Evolutionary conservation across 2,888 invertebrate genomes (phyloP), one percentile per base, ranked within the genome.

Genomic region (Pristionchus exspectatus): DNA sequence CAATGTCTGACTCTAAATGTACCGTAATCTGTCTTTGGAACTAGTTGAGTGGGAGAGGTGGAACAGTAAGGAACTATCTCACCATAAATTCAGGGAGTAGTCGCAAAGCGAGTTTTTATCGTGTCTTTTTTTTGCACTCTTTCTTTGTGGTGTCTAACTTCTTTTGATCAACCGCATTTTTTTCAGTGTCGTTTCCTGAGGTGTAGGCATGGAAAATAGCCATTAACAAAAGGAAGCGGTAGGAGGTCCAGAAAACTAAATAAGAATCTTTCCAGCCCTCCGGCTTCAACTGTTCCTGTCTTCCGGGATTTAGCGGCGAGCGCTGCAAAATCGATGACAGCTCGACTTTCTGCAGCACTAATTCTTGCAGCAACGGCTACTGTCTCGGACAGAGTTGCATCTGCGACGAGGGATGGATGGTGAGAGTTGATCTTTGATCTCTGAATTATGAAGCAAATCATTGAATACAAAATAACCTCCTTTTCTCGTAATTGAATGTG

Each of bases 291-390:
- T 87, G 87, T 21, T 2, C 44, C 21, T 87, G 87, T 30, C 44
- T 69, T 21, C 44, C 69, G 12, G 97, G 66, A 81, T 89, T 93
- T 74, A 88, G 24, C 10, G 87, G 87, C 27, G 24, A 14, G 18
- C 95, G 94, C 92, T 98, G 98, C 95, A 97, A 97, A 95, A 96
- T 96, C 90, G 98, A 98, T 95, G 97, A 98, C 87, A 44, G 4
- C 30, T 7, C 44, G 44, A 30, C 18, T 33, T 87, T 21, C 59
- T 59, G 59, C 59, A 59, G 59, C 59, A 5, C 59, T 2, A 3
- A 59, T 4, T 21, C 59, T 4, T 59, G 59, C 59, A 24, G 21
- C 59, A 59, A 59, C 24, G 59, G 59, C 59, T 59, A 59, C 59
- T 59, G 59, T 59, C 59, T 59, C 2, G 59, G 59, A 18, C 59